phyloP scores from a whole-genome alignment of 2,797 vertebrate species.

The Microctenopoma lineatum region DNA sequence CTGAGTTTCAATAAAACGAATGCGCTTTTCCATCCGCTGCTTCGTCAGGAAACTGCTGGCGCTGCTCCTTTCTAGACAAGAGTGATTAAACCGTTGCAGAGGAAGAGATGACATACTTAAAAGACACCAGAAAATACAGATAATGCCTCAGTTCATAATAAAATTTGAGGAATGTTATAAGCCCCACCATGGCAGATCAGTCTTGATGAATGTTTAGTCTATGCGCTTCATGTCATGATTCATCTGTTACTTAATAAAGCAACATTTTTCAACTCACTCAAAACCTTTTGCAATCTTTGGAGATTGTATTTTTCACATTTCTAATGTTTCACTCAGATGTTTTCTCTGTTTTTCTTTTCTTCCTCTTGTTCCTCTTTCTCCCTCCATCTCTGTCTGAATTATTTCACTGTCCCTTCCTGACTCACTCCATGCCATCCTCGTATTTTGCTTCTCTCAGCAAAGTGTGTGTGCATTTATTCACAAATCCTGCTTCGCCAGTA shows the following conservation, averaged over 20 bases:
- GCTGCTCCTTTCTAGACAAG: not conserved
- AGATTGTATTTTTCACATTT: too few species aligned
- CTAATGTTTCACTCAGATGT: too few species aligned
- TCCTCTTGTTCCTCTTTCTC: not conserved
- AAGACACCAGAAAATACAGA: not conserved
- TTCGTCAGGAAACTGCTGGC: not conserved
- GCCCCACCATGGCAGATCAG: too few species aligned
- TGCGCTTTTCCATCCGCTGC: not conserved
- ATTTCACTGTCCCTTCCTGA: conserved; percentile 17
- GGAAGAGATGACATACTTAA: too few species aligned
- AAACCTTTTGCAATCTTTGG: too few species aligned
- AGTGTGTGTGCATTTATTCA: conserved; percentile 36
- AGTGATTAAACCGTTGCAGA: not conserved
- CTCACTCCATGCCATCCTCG: conserved; percentile 19
- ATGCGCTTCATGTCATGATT: too few species aligned
- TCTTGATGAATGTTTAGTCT: too few species aligned
- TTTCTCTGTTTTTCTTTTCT: too few species aligned
- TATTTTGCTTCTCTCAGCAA: conserved; percentile 36
- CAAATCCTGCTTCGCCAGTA: conserved; percentile 31
- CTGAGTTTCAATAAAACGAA: not conserved
- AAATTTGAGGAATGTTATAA: too few species aligned
- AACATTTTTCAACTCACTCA: too few species aligned
- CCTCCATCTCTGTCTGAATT: conserved; percentile 2
- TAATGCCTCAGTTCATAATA: not conserved
- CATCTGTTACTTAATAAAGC: too few species aligned